phyloP scores from a whole-genome alignment of 2,113 vertebrate genomes.

The Eurypyga helias region DNA sequence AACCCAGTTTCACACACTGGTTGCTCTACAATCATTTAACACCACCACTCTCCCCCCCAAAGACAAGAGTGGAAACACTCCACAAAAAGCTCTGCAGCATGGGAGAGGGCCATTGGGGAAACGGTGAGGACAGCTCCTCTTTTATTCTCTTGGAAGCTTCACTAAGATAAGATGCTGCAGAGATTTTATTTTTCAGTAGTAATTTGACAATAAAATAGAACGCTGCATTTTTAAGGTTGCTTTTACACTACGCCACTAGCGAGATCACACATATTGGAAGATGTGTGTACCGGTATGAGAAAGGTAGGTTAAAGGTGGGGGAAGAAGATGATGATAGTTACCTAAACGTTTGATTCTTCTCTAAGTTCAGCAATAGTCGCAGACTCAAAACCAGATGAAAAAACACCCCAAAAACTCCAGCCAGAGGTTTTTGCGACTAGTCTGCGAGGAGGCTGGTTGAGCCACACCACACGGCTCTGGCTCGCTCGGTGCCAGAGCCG shows the following conservation, averaged over 20 bases:
- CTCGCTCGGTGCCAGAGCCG: fast-evolving
- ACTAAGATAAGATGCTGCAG: neutral
- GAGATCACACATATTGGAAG: neutral
- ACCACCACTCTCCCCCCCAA: fast-evolving
- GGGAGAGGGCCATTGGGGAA: neutral
- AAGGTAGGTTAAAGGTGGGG: neutral
- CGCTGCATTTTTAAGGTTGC: neutral
- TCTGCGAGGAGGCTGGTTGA: neutral
- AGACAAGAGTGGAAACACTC: neutral
- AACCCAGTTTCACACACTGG: neutral
- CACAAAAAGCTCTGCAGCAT: neutral
- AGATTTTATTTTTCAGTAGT: neutral
- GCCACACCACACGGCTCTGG: neutral
- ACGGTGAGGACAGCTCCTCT: neutral
- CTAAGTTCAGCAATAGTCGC: neutral
- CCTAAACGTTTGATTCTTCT: neutral
- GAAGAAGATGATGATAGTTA: neutral
- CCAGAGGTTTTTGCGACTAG: too few species aligned
- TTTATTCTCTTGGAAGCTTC: neutral
- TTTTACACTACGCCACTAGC: neutral
- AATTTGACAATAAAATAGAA: neutral
- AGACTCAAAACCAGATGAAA: neutral
- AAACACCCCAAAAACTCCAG: neutral
- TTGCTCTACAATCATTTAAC: neutral
- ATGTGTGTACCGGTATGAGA: neutral